Evolutionary conservation across 53 echinoderm and acorn worm species (phyloP).

Genomic region (Mesocentrotus franciscanus): DNA sequence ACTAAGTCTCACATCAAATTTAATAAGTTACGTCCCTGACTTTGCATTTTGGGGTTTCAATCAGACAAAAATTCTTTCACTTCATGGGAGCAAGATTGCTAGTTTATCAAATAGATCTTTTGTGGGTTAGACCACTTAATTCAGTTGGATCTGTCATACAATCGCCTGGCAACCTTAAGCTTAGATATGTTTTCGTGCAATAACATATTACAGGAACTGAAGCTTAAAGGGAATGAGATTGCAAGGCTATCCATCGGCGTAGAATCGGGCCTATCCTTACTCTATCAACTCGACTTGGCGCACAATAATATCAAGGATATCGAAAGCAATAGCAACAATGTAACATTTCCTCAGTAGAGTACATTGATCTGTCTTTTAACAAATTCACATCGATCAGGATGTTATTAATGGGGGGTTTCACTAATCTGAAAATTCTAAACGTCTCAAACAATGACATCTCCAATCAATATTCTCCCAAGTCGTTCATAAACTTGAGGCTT

Average conservation of each 20-base stretch:
- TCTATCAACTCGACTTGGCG: not conserved
- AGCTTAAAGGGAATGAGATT: not conserved
- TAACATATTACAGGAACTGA: not conserved
- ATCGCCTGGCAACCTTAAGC: not conserved
- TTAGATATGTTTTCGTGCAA: not conserved
- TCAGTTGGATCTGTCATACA: not conserved
- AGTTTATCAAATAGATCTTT: not conserved
- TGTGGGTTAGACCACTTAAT: conserved; percentile 8
- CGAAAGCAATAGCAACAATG: not conserved
- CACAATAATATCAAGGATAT: not conserved
- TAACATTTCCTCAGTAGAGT: conserved; percentile 7
- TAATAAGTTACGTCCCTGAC: not conserved
- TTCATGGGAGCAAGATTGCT: not conserved
- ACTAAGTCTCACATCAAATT: not conserved
- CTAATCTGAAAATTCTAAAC: conserved; percentile 3
- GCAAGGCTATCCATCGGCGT: too few relatives aligned
- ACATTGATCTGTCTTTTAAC: not conserved
- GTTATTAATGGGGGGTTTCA: not conserved
- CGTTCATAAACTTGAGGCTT: not conserved
- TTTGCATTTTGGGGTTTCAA: conserved; percentile 21
- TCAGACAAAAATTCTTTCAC: not conserved
- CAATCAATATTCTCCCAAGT: not conserved
- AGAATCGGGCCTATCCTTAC: not conserved
- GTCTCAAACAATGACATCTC: not conserved
- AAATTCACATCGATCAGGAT: not conserved